A percentile compares a stretch with the other conserved stretches of the same genome.
These are phyloP conservation scores for Tetrao urogallus DNA, from an alignment of 2,113 vertebrate species.

Conservation along the genomic window DNA sequence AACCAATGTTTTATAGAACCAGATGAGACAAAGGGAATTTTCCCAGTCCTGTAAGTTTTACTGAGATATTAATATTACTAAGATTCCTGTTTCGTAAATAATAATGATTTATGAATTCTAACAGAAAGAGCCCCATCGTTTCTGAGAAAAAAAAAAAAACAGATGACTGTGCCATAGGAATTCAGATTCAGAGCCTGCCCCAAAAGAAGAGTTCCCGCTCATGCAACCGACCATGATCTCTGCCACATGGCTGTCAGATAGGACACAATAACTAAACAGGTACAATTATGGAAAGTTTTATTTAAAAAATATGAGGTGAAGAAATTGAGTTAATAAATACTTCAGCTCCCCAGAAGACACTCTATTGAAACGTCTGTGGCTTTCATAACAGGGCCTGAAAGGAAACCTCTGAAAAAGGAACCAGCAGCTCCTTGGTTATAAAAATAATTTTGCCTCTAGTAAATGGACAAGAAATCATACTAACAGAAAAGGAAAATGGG, in stretches of 20 bases:
- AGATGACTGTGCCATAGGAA: neutral
- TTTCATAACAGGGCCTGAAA: neutral
- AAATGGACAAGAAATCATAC: neutral
- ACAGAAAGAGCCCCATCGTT: neutral
- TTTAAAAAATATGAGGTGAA: neutral
- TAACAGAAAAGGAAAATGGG: neutral
- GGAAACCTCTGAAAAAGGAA: neutral
- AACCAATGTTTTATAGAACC: neutral
- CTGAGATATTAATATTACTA: neutral
- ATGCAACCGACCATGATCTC: neutral
- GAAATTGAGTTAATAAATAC: neutral
- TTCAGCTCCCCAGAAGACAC: neutral
- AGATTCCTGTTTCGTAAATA: conserved; percentile 13
- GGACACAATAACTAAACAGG: neutral
- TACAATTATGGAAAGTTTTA: neutral
- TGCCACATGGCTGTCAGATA: neutral
- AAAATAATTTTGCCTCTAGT: neutral
- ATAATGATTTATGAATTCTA: neutral
- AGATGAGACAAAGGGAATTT: neutral
- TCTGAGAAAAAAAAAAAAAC: conserved; percentile 31
- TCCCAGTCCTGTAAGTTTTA: neutral
- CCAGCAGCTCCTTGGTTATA: neutral
- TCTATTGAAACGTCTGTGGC: neutral
- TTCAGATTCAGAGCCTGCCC: neutral
- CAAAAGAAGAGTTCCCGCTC: neutral